Conservation (phyloP, 2,113 vertebrate species). For the Tautogolabrus adspersus region DNA sequence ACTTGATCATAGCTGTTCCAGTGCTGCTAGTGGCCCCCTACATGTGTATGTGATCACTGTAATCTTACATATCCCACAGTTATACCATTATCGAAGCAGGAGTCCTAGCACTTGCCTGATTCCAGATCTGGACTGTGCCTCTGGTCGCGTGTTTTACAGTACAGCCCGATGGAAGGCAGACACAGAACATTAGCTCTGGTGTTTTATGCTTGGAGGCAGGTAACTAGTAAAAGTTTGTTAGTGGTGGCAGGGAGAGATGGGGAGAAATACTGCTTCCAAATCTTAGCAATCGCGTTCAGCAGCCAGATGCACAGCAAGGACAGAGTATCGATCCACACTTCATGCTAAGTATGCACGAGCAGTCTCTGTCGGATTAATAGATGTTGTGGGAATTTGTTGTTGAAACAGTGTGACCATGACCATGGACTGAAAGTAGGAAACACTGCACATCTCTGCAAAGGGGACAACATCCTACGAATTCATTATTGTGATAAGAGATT, state of each 20-base stretch:
- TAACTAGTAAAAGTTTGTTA: constrained; percentile 1
- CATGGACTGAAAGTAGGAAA: not conserved
- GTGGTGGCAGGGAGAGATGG: not conserved
- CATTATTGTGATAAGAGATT: not conserved
- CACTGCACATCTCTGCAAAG: constrained; percentile 13
- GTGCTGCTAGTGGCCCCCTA: constrained; percentile 30
- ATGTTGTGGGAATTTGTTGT: constrained; percentile 2
- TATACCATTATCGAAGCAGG: constrained; percentile 30
- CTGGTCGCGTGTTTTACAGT: constrained; percentile 22
- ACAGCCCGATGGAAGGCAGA: not conserved
- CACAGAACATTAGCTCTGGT: constrained; percentile 11
- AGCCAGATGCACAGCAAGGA: not conserved
- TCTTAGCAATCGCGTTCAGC: not conserved
- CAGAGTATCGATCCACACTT: not conserved
- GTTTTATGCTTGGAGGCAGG: not conserved
- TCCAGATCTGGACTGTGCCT: constrained; percentile 5
- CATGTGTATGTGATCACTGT: constrained; percentile 47
- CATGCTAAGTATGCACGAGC: constrained; percentile 4
- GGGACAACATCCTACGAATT: not conserved
- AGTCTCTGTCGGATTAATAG: not conserved
- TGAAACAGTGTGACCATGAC: constrained; percentile 22
- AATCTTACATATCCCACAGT: constrained; percentile 50
- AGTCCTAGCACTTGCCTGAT: not conserved
- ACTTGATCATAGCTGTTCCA: constrained; percentile 54
- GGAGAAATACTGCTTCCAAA: constrained; percentile 4